Percentiles rank a stretch among this genome's conserved stretches.
Conservation (phyloP, 92 coral and sea anemone species). For the Porites lobata region DNA sequence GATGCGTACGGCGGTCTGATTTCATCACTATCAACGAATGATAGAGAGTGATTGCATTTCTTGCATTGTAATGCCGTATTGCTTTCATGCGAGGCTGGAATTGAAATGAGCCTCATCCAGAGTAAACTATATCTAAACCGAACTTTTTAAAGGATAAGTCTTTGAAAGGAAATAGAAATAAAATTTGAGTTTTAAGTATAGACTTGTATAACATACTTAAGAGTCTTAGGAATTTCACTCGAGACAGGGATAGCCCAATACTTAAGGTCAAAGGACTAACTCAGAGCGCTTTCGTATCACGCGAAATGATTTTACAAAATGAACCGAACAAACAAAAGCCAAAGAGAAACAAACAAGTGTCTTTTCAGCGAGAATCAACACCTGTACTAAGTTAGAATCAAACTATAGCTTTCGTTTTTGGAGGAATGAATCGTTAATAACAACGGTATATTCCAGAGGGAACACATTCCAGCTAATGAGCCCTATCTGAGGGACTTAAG, state of each 20-base stretch:
- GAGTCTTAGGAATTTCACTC: background rate
- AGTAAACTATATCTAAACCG: background rate
- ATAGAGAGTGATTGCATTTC: conserved; percentile 50
- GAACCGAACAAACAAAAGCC: conserved; percentile 4
- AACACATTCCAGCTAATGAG: background rate
- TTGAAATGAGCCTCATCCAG: background rate
- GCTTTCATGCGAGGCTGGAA: conserved; percentile 33
- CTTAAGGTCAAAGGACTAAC: conserved; percentile 28
- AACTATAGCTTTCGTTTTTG: background rate
- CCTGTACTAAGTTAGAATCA: background rate
- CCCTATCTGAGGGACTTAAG: background rate
- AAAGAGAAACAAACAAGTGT: background rate
- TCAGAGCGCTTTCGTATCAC: conserved; percentile 17
- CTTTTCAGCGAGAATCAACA: conserved; percentile 7
- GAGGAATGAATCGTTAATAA: background rate
- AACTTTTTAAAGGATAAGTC: background rate
- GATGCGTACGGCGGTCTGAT: conserved; percentile 14
- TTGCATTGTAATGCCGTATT: conserved; percentile 34
- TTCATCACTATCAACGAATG: conserved; percentile 46
- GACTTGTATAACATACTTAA: background rate
- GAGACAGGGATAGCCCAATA: background rate
- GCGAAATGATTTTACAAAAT: conserved; percentile 11
- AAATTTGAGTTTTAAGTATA: background rate
- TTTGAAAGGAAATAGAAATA: background rate
- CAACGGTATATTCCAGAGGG: background rate